Conservation (phyloP, 2,797 vertebrate genomes). For the Macroramphosus scolopax region DNA sequence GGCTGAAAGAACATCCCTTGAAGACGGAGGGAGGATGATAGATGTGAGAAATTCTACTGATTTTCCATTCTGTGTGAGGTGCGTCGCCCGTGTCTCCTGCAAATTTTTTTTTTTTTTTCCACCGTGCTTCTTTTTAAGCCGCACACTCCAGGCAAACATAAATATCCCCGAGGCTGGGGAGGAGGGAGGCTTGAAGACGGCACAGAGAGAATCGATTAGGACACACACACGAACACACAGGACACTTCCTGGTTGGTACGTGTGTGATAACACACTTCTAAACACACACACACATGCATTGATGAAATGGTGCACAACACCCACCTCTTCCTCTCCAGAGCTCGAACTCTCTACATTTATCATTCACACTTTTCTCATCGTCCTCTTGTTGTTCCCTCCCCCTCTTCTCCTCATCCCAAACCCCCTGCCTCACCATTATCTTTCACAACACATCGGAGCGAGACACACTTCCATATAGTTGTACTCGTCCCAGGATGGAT, state of each 20-base stretch:
- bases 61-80: slow-evolving; percentile 62
- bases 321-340: slow-evolving; percentile 34
- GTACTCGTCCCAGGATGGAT: slow-evolving; percentile 34
- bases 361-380: slow-evolving; percentile 51
- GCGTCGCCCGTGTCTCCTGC: slow-evolving; percentile 28
- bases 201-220: slow-evolving; percentile 68
- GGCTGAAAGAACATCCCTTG: slow-evolving; percentile 47
- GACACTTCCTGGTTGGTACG: slow-evolving; percentile 31
- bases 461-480: slow-evolving; percentile 21
- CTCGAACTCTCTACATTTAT: slow-evolving; percentile 39
- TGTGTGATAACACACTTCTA: slow-evolving; percentile 13
- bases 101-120: slow-evolving; percentile 35
- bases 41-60: slow-evolving; percentile 54
- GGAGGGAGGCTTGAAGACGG: slow-evolving; percentile 49
- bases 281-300: slow-evolving; percentile 3
- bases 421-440: slow-evolving; percentile 30
- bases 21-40: slow-evolving; percentile 38
- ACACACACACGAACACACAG: slow-evolving; percentile 23
- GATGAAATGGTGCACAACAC: slow-evolving; percentile 46
- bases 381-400: slow-evolving; percentile 17
- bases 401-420: slow-evolving; percentile 21
- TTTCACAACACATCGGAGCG: slow-evolving; percentile 14
- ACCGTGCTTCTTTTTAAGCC: slow-evolving; percentile 46
- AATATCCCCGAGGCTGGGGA: slow-evolving; percentile 59
- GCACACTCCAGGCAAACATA: slow-evolving; percentile 65